These are phyloP conservation scores for Babyrousa celebensis DNA, from an alignment of 2,797 vertebrate genomes.

Conservation along the genomic window DNA sequence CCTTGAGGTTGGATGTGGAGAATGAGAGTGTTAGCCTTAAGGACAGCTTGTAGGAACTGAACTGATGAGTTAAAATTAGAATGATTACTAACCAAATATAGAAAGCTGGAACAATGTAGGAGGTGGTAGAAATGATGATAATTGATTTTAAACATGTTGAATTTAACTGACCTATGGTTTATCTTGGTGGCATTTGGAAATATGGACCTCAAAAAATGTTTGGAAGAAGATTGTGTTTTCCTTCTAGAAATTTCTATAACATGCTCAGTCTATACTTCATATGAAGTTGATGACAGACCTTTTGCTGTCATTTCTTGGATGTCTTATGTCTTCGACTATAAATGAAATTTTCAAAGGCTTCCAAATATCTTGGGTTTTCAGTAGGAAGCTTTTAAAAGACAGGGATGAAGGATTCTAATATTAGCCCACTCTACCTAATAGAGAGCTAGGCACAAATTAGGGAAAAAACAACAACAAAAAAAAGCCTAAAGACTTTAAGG, in stretches of 20 bases:
- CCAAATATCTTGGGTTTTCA: background rate
- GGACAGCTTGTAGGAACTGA: background rate
- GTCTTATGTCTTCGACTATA: constrained; percentile 18
- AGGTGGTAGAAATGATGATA: background rate
- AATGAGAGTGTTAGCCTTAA: background rate
- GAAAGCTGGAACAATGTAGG: background rate
- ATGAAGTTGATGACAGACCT: background rate
- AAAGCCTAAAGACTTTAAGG: background rate
- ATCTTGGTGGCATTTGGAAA: background rate
- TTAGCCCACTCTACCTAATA: background rate
- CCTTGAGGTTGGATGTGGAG: background rate
- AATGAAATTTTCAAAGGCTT: constrained; percentile 20
- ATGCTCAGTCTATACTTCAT: constrained; percentile 1
- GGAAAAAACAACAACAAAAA: background rate
- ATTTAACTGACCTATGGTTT: background rate
- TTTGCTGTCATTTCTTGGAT: background rate
- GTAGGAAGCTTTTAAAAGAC: background rate
- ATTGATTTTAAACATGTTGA: background rate
- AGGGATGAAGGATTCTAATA: background rate
- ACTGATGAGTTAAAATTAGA: background rate
- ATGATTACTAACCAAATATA: background rate
- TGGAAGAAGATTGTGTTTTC: background rate
- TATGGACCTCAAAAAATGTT: background rate
- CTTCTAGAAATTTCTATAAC: constrained; percentile 28
- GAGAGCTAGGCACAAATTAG: background rate